phyloP scores from a whole-genome alignment of 1,140 invertebrate species.

The Triops longicaudatus region DNA sequence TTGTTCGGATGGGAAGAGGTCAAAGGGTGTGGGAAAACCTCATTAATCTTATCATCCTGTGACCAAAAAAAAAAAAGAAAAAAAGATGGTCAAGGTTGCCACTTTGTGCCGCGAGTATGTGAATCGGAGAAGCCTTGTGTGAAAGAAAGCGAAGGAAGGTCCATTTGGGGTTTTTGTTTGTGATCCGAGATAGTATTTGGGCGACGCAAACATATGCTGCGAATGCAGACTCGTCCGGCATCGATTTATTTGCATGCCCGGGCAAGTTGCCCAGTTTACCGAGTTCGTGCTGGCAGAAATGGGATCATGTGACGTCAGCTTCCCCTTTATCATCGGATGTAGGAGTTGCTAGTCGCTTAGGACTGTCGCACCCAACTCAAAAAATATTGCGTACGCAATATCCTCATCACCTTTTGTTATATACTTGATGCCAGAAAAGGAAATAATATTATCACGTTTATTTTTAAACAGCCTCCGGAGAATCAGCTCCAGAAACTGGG shows the following conservation, averaged over 20 bases:
- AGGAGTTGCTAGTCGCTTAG: background rate
- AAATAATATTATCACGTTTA: constrained; percentile 36
- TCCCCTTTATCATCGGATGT: background rate
- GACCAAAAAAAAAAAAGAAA: background rate
- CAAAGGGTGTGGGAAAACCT: background rate
- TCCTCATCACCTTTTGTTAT: background rate
- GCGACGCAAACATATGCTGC: background rate
- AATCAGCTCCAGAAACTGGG: constrained; percentile 77
- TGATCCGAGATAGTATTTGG: background rate
- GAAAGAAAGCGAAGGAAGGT: background rate
- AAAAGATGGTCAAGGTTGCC: background rate
- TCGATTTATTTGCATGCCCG: constrained; percentile 9
- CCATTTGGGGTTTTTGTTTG: background rate
- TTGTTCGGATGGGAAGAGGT: background rate
- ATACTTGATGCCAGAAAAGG: background rate
- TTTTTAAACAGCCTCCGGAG: constrained; percentile 65
- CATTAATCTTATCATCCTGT: background rate
- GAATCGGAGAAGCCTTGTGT: background rate
- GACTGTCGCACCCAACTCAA: too few relatives aligned
- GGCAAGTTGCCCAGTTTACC: background rate
- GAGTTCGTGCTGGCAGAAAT: background rate
- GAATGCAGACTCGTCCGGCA: background rate
- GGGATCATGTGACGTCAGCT: background rate
- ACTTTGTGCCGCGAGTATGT: background rate
- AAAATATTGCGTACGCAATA: too few relatives aligned